Evolutionary conservation across 2,113 vertebrate genomes (phyloP).

Genomic region (Epinephelus cyanopodus): DNA sequence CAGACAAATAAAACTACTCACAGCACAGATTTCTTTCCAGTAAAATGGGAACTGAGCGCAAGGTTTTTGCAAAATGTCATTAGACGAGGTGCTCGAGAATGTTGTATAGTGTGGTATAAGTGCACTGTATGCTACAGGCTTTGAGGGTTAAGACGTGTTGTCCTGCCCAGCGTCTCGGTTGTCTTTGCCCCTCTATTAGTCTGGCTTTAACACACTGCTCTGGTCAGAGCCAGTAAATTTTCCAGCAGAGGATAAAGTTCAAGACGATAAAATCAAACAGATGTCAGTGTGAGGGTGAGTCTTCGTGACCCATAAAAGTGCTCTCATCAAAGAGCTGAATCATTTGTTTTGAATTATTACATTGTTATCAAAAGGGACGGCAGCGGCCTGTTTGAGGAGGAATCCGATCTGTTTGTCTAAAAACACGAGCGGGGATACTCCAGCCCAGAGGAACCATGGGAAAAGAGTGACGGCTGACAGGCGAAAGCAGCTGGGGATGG

Average conservation of each 20-base stretch:
- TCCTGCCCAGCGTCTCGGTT: constrained; percentile 85
- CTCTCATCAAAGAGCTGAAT: constrained; percentile 99
- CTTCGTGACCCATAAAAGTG: constrained; percentile 98
- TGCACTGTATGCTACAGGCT: constrained; percentile 13
- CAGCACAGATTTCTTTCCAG: not conserved
- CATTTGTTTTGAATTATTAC: constrained; percentile 99
- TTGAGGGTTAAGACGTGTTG: constrained; percentile 17
- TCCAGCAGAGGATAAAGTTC: constrained; percentile 98
- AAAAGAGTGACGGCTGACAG: constrained; percentile 89
- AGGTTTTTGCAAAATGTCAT: not conserved
- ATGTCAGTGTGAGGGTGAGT: constrained; percentile 97
- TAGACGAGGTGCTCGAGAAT: not conserved
- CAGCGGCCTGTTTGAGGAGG: constrained; percentile 97
- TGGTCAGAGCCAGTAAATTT: constrained; percentile 98
- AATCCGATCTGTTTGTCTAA: constrained; percentile 99
- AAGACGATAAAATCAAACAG: constrained; percentile 99
- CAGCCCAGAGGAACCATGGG: constrained; percentile 88
- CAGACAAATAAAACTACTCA: not conserved
- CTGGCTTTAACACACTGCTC: constrained; percentile 95
- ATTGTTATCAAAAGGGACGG: constrained; percentile 97
- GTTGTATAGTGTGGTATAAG: not conserved
- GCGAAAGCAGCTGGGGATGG: constrained; percentile 81
- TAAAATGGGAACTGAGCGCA: not conserved
- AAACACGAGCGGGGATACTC: constrained; percentile 88
- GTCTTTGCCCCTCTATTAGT: constrained; percentile 87